Evolutionary conservation across 2,888 invertebrate species (phyloP), one percentile per base, ranked within the genome.

Genomic region (Drosophila neonasuta): DNA sequence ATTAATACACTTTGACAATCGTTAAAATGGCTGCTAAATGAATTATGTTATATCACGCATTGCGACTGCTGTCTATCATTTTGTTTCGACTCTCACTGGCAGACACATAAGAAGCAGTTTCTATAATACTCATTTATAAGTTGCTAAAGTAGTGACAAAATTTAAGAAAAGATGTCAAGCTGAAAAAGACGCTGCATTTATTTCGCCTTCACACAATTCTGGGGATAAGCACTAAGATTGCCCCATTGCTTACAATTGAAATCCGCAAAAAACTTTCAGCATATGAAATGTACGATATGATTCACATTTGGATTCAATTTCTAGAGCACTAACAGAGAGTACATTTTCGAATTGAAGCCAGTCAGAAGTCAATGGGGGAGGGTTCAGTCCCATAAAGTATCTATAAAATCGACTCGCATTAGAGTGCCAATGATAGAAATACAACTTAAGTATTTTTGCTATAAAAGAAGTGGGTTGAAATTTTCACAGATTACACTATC

Each of bases 1-100:
- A 63, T 48, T 59, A 68, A 68, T 51, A 54, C 41, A 54, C 57
- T 66, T 49, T 51, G 41, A n/a, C 11, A 45, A 30, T 42, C 51
- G 61, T 54, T 54, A 24, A 52, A 24, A 34, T 24, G 34, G 29
- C 10, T 2, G 17, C 48, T 48, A 44, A 44, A 54, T 54, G n/a
- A 44, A 20, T 54, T 44, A n/a, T n/a, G n/a, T n/a, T n/a, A 42
- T 30, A 8, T 39, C 13, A 39, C 51, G 24, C 10, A 20, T n/a
- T 30, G 10, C 11, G 32, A 10, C 3, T 10, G 6, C 9, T 29
- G 29, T 5, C 9, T 8, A 15, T 41, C 39, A 39, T 41, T 41
- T 41, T 24, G 6, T 10, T 13, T 30, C 10, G 15, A 9, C 1
- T 15, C 46, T 13, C n/a, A n/a, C 36, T 11, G n/a, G 3, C n/a